phyloP scores from a whole-genome alignment of 1,140 invertebrate species.

The honey bee (Apis mellifera) region DNA sequence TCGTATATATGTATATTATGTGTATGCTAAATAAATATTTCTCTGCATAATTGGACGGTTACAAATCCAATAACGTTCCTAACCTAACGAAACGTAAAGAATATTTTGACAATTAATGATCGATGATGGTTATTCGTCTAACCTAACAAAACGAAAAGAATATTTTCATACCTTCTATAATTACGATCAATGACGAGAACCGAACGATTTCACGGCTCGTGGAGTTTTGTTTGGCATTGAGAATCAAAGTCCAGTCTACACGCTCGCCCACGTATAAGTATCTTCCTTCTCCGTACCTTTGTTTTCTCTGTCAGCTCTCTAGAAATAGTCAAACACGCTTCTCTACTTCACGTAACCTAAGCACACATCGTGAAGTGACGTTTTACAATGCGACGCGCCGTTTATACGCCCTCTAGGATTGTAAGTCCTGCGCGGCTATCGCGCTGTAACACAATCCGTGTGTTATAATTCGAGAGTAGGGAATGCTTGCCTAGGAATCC shows the following conservation, averaged over 20 bases:
- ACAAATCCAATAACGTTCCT: too few relatives aligned
- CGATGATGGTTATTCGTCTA: neutral
- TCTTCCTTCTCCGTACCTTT: neutral
- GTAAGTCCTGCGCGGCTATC: neutral
- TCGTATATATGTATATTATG: too few relatives aligned
- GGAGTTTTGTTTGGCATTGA: conserved; percentile 4
- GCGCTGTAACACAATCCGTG: conserved; percentile 28
- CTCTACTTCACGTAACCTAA: conserved; percentile 37
- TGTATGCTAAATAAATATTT: too few relatives aligned
- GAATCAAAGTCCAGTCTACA: conserved; percentile 6
- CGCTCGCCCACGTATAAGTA: conserved; percentile 19
- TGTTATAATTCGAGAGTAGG: conserved; percentile 32
- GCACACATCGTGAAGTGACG: conserved; percentile 30
- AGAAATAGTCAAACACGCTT: conserved; percentile 49
- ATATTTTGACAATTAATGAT: too few relatives aligned
- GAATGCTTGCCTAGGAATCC: conserved; percentile 16
- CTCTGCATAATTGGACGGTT: too few relatives aligned
- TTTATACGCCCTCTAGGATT: neutral
- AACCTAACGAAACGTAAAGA: too few relatives aligned
- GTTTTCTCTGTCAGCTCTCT: conserved; percentile 45
- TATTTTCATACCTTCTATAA: neutral
- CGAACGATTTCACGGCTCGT: too few relatives aligned
- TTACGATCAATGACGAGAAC: neutral
- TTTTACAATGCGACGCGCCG: conserved; percentile 15
- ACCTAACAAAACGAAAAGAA: neutral